A percentile compares a stretch with the other conserved stretches of the same genome.
phyloP scores from a whole-genome alignment of 2,888 invertebrate species.

The Perdita meconis region DNA sequence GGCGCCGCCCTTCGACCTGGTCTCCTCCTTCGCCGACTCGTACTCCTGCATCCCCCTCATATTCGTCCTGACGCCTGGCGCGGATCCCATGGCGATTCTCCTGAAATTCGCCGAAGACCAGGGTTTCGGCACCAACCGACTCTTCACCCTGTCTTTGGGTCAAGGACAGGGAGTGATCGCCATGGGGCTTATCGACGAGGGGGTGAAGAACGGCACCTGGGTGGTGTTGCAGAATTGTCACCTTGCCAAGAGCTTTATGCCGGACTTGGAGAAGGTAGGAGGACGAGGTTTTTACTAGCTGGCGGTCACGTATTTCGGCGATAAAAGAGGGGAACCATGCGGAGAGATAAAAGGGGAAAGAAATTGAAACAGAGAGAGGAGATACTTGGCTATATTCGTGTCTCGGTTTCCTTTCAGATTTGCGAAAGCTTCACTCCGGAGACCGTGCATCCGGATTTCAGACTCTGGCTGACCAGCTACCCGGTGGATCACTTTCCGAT shows the following conservation, averaged over 20 bases:
- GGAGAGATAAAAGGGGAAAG: not conserved
- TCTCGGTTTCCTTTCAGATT: slow-evolving; percentile 85
- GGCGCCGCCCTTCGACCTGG: slow-evolving; percentile 95
- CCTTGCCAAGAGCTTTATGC: slow-evolving; percentile 97
- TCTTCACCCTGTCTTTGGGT: slow-evolving; percentile 93
- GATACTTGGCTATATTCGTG: too few species aligned
- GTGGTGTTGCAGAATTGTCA: slow-evolving; percentile 98
- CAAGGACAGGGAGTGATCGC: slow-evolving; percentile 97
- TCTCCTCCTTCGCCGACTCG: slow-evolving; percentile 93
- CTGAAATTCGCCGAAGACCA: slow-evolving; percentile 98
- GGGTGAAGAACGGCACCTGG: slow-evolving; percentile 94
- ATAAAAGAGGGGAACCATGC: not conserved
- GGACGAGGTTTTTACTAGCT: not conserved
- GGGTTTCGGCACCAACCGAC: slow-evolving; percentile 91
- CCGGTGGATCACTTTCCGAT: slow-evolving; percentile 96
- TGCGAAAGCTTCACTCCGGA: slow-evolving; percentile 93
- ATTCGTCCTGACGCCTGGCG: slow-evolving; percentile 96
- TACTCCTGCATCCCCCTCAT: slow-evolving; percentile 94
- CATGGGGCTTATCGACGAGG: slow-evolving; percentile 93
- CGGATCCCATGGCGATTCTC: slow-evolving; percentile 95
- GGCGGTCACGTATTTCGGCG: not conserved
- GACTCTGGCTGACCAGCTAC: slow-evolving; percentile 97
- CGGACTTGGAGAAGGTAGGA: slow-evolving; percentile 92
- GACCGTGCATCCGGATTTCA: slow-evolving; percentile 94
- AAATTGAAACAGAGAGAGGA: not conserved